Conservation (phyloP, 2,888 invertebrate species). For the Drosophila testacea region DNA sequence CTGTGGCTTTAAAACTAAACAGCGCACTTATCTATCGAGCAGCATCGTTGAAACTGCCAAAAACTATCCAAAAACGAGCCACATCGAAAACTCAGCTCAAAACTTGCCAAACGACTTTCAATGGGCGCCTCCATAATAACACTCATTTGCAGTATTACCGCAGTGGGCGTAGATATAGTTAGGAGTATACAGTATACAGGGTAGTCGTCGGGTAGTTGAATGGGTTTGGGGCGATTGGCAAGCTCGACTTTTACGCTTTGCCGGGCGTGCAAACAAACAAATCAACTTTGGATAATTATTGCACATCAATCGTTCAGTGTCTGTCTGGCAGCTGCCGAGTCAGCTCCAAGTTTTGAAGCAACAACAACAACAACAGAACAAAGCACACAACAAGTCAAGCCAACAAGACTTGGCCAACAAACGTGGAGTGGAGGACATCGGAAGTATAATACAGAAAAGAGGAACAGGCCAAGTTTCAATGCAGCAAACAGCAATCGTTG, state of each 20-base stretch:
- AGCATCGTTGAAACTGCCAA: slow-evolving; percentile 63
- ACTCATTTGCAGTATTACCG: slow-evolving; percentile 71
- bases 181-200: no score
- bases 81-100: slow-evolving; percentile 48
- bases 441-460: slow-evolving; percentile 3
- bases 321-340: slow-evolving; percentile 56
- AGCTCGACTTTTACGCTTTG: slow-evolving; percentile 77
- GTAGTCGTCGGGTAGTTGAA: slow-evolving; percentile 12
- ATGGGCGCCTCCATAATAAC: slow-evolving; percentile 63
- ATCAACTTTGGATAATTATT: slow-evolving; percentile 83
- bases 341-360: slow-evolving; percentile 43
- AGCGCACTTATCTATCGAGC: slow-evolving; percentile 76
- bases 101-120: slow-evolving; percentile 68
- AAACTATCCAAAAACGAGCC: slow-evolving; percentile 62
- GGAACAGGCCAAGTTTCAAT: slow-evolving; percentile 47
- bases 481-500: slow-evolving; percentile 17
- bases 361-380: slow-evolving; percentile 47
- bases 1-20: slow-evolving; percentile 78
- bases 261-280: slow-evolving; percentile 81
- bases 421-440: background rate
- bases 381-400: slow-evolving; percentile 41
- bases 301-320: slow-evolving; percentile 79
- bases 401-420: slow-evolving; percentile 1
- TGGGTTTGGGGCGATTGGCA: slow-evolving; percentile 62
- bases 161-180: slow-evolving; percentile 30